These are phyloP conservation scores for Eristalis pertinax DNA, from an alignment of 2,888 invertebrate species.

Conservation along the genomic window DNA sequence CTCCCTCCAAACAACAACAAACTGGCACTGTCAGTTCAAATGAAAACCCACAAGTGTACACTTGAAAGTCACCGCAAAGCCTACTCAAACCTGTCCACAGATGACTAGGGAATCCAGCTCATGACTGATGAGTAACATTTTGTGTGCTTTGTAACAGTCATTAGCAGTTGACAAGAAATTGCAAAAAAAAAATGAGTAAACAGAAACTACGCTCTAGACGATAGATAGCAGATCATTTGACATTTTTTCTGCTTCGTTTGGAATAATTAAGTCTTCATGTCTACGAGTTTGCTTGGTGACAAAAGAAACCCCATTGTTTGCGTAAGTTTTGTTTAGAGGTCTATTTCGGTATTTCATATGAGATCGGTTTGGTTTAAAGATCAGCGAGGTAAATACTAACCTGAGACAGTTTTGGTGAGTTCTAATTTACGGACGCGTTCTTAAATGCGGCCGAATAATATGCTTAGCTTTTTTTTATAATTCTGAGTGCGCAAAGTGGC, in stretches of 20 bases:
- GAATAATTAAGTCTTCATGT: not conserved
- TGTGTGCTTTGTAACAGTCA: conserved; percentile 1
- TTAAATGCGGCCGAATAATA: no score
- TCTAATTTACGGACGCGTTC: no score
- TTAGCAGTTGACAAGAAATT: no score
- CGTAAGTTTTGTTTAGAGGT: not conserved
- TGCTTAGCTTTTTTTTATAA: no score
- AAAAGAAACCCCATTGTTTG: not conserved
- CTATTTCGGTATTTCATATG: no score
- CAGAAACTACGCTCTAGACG: not conserved
- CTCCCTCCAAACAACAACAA: no score
- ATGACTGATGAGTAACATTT: not conserved
- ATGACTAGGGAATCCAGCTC: not conserved
- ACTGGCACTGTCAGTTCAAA: not conserved
- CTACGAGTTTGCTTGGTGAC: not conserved
- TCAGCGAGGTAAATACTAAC: no score
- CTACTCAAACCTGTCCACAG: not conserved
- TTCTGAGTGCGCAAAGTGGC: no score
- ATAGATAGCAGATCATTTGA: not conserved
- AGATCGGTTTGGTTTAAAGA: no score
- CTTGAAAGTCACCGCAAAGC: not conserved
- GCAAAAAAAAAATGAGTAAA: not conserved
- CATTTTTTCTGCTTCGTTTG: not conserved
- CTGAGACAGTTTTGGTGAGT: no score
- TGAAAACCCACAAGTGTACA: not conserved